These are phyloP conservation scores for Frieseomelitta varia DNA, from an alignment of 1,140 invertebrate genomes.

Conservation along the genomic window DNA sequence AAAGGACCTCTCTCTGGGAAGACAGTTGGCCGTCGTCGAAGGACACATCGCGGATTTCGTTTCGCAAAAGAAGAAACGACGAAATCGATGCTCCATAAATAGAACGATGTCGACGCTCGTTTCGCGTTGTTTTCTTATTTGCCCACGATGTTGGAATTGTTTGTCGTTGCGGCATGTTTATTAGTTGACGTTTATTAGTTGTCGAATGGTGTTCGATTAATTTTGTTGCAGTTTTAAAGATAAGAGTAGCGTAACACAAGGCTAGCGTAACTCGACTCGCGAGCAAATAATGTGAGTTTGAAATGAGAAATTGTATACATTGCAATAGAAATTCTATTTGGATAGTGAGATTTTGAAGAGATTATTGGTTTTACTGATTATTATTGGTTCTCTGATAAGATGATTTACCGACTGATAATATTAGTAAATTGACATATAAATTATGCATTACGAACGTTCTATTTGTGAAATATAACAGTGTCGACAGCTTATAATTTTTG, in stretches of 20 bases:
- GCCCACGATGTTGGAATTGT: neutral
- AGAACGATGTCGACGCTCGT: slow-evolving; percentile 22
- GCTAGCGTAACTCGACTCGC: neutral
- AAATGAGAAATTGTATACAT: neutral
- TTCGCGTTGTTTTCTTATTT: slow-evolving; percentile 41
- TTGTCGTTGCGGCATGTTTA: slow-evolving; percentile 1
- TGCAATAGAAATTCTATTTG: neutral
- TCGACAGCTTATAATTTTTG: too few relatives aligned
- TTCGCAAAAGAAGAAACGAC: neutral
- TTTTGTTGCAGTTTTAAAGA: neutral
- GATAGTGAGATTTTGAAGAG: neutral
- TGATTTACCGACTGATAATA: too few relatives aligned
- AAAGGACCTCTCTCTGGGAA: neutral
- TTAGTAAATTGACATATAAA: too few relatives aligned
- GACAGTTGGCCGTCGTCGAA: neutral
- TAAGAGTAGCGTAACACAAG: too few relatives aligned
- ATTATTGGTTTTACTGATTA: too few relatives aligned
- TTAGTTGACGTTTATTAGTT: neutral
- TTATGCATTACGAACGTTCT: too few relatives aligned
- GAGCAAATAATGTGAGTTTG: neutral
- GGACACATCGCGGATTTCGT: slow-evolving; percentile 15
- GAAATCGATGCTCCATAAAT: slow-evolving; percentile 22
- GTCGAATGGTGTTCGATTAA: neutral
- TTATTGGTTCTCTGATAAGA: too few relatives aligned
- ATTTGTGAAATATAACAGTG: too few relatives aligned